These are phyloP conservation scores for Pelecanoides urinatrix DNA, from an alignment of 2,113 vertebrate species.

Conservation along the genomic window DNA sequence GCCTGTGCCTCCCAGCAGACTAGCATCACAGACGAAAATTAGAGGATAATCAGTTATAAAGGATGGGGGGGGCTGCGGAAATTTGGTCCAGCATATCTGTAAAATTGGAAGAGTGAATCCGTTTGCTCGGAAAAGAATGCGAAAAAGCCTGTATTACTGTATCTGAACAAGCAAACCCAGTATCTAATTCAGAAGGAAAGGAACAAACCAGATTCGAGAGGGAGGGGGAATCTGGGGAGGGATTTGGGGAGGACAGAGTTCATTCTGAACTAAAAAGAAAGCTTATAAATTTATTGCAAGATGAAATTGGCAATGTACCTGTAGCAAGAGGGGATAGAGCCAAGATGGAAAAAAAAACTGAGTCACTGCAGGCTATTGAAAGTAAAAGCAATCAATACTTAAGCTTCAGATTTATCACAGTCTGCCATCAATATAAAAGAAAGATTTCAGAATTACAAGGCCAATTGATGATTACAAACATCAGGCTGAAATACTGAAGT, in stretches of 20 bases:
- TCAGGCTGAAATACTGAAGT: too few species aligned
- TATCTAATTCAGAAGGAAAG: background rate
- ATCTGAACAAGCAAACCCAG: background rate
- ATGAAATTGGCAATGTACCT: background rate
- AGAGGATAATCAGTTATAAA: background rate
- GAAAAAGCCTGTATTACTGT: background rate
- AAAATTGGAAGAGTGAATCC: background rate
- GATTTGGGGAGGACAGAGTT: background rate
- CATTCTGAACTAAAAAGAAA: background rate
- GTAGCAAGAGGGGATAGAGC: background rate
- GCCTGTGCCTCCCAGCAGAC: too few species aligned
- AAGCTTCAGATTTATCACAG: background rate
- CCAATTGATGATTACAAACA: background rate
- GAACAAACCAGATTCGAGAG: background rate
- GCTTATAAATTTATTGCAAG: background rate
- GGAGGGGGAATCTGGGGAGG: background rate
- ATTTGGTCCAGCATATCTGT: background rate
- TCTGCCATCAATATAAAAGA: background rate
- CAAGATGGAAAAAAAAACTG: background rate
- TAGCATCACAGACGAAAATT: background rate
- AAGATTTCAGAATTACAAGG: background rate
- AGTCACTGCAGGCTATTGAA: background rate
- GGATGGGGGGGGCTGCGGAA: background rate
- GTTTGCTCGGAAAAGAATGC: background rate
- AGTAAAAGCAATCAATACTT: background rate